Conservation (phyloP, 2,888 invertebrate genomes). For the Caenorhabditis japonica region DNA sequence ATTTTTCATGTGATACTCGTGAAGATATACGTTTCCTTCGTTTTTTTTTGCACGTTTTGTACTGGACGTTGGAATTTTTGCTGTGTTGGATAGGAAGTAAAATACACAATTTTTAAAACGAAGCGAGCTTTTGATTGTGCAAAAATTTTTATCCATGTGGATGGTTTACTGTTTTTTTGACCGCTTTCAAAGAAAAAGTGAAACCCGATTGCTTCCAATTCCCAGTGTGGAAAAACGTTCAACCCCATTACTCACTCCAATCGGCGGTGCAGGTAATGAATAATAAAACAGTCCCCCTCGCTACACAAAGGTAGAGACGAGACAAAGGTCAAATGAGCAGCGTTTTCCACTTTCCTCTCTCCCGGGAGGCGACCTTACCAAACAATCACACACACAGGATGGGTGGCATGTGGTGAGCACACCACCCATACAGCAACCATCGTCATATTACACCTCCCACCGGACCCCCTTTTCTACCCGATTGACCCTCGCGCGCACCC, state of each 20-base stretch:
- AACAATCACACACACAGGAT: constrained; percentile 27
- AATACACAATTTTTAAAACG: no score
- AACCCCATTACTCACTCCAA: constrained; percentile 2
- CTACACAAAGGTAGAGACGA: background rate
- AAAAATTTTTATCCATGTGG: no score
- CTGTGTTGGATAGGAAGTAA: no score
- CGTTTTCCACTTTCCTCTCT: background rate
- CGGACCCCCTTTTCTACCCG: constrained; percentile 1
- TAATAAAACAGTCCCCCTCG: constrained; percentile 29
- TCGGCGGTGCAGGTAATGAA: constrained; percentile 28
- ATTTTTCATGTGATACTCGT: constrained; percentile 28
- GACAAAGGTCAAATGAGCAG: constrained; percentile 31
- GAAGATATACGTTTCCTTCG: constrained; percentile 1
- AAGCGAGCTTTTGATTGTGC: no score
- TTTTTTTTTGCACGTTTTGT: background rate
- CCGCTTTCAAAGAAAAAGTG: no score
- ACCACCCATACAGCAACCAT: constrained; percentile 11
- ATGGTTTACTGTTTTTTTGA: no score
- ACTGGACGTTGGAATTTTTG: no score
- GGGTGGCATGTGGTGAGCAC: constrained; percentile 45
- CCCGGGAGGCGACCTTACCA: background rate
- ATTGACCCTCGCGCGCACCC: background rate
- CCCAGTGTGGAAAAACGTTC: constrained; percentile 1
- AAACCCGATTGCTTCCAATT: no score
- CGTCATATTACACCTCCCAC: constrained; percentile 25